These are phyloP conservation scores for Scarus forsteni DNA, from an alignment of 2,797 vertebrate genomes.

Conservation along the genomic window DNA sequence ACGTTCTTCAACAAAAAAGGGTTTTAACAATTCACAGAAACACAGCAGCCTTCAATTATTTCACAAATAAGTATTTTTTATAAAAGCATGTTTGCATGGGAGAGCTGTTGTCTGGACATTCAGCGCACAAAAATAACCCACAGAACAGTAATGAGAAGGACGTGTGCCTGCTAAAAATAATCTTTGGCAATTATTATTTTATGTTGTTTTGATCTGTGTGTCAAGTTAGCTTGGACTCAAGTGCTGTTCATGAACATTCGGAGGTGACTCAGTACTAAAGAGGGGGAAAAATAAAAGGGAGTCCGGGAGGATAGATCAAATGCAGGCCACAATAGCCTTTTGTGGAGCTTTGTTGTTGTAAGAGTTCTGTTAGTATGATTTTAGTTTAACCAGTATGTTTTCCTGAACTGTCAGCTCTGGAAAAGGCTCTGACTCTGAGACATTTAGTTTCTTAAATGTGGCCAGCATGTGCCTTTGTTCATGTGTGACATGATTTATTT, in stretches of 20 bases:
- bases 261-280: constrained; percentile 33
- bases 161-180: constrained; percentile 61
- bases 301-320: constrained; percentile 18
- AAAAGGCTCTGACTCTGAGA: constrained; percentile 1
- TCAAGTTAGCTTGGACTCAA: constrained; percentile 33
- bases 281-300: constrained; percentile 25
- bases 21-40: no score
- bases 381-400: no score
- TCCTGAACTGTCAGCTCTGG: not conserved
- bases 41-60: not conserved
- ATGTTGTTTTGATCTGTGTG: constrained; percentile 52
- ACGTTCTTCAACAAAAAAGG: no score
- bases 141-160: constrained; percentile 59
- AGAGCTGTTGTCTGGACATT: constrained; percentile 24
- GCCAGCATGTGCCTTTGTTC: not conserved
- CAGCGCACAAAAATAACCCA: constrained; percentile 55
- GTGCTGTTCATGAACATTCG: constrained; percentile 16
- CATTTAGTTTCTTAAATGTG: constrained; percentile 2
- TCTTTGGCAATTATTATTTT: constrained; percentile 5
- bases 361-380: no score
- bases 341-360: constrained; percentile 4
- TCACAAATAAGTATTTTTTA: not conserved
- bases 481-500: not conserved
- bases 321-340: constrained; percentile 20
- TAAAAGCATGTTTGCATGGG: constrained; percentile 7